Conservation (phyloP, 1,140 invertebrate species). For the Sweltsa coloradensis region DNA sequence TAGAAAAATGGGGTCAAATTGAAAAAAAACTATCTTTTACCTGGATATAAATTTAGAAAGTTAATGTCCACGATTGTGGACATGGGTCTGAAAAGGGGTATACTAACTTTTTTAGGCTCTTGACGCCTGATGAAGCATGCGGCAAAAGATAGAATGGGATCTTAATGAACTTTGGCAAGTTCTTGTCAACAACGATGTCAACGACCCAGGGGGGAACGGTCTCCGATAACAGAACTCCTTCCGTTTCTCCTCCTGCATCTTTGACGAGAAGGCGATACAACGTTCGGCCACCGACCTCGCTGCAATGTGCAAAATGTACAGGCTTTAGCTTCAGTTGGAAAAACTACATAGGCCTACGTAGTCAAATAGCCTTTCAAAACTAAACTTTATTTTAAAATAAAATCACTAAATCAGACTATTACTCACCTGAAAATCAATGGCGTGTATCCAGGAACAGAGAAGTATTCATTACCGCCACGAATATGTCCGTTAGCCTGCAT, state of each 20-base stretch:
- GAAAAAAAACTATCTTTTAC: no score
- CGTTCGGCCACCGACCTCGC: conserved; percentile 90
- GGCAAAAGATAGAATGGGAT: conserved; percentile 94
- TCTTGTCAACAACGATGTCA: conserved; percentile 89
- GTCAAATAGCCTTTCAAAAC: not conserved
- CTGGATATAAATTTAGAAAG: no score
- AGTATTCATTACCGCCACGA: conserved; percentile 66
- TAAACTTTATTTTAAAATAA: not conserved
- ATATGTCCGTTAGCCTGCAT: conserved; percentile 30
- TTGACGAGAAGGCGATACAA: conserved; percentile 80
- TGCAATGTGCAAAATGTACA: conserved; percentile 29
- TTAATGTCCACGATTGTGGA: no score
- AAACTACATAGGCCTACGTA: not conserved
- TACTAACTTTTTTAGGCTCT: conserved; percentile 83
- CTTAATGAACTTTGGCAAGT: conserved; percentile 92
- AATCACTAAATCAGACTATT: not conserved
- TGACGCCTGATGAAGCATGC: conserved; percentile 78
- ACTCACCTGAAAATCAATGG: conserved; percentile 87
- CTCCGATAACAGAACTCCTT: conserved; percentile 84
- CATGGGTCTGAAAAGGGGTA: not conserved
- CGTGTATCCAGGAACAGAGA: conserved; percentile 87
- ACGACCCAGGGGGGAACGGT: conserved; percentile 93
- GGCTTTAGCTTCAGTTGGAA: not conserved
- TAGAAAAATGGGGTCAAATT: conserved; percentile 9
- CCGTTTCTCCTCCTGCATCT: conserved; percentile 91